Base-by-base conservation (phyloP, 2,113 vertebrate genomes). In the Festucalex cinctus region DNA sequence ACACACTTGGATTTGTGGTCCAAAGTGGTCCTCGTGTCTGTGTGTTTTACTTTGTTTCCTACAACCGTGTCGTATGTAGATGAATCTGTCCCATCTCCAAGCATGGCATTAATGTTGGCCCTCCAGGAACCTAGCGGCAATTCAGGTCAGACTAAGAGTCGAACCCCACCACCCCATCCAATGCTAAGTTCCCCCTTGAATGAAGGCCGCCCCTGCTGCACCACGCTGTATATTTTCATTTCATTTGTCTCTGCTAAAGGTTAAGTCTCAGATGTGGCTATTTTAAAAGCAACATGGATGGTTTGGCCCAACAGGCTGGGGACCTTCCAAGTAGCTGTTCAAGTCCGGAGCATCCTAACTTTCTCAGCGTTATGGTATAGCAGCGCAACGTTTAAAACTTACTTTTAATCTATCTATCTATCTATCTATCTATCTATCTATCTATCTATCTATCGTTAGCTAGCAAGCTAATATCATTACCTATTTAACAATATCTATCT, bases 231-330 rank as follows among this genome's bases (percentile, higher is more conserved):
- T 87, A 88, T 87, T 90, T 90, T 88, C 85, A 86, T 89, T 91
- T 91, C 88, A 91, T 92, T 91, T 91, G 89, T 92, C 88, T 91
- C 88, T 87, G 87, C 82, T 89, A 92, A 93, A 92, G 91, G 91
- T 92, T 91, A 92, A 90, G 89, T 92, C 91, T 92, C 90, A 87
- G 85, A 89, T 82, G 91, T 90, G 89, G 91, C 91, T 92, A 92
- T 93, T 93, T 93, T 91, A 92, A 91, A 93, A 88, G 86, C 79
- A 79, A 91, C 91, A 92, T 91, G 88, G 90, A 91, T 91, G 89
- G 88, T 83, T 91, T 90, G 87, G 88, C 89, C 89, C 86, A 87
- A 87, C 86, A 88, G 90, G 86, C 86, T 86, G 83, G 87, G 87
- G 89, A 92, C 88, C 81, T 83, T 82, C 20, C 20, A 22, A 36